A percentile compares a stretch with the other conserved stretches of the same genome.
Evolutionary conservation across 2,797 vertebrate genomes (phyloP).

Genomic region (Danio albolineatus): DNA sequence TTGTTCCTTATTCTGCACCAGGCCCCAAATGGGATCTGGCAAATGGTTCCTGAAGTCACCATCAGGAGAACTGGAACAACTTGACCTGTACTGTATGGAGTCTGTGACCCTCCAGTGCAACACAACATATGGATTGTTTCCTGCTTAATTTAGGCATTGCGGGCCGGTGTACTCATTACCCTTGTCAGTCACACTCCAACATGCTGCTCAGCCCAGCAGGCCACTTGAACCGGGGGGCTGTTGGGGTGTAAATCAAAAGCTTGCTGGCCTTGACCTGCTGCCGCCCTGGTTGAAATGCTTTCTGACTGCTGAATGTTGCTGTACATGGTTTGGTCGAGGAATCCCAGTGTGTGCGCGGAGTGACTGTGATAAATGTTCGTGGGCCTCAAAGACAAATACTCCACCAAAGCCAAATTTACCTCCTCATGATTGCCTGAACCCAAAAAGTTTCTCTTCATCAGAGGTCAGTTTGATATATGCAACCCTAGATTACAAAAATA

Average conservation of each 20-base stretch:
- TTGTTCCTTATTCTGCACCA: conserved; percentile 67
- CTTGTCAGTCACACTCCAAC: conserved; percentile 46
- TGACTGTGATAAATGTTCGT: conserved; percentile 37
- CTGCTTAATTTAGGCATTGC: conserved; percentile 48
- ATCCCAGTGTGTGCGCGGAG: conserved; percentile 2
- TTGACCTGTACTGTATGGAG: conserved; percentile 40
- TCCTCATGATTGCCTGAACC: conserved; percentile 28
- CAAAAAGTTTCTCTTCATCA: conserved; percentile 30
- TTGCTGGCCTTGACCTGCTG: conserved; percentile 70
- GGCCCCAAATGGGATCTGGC: conserved; percentile 47
- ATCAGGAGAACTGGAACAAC: conserved; percentile 31
- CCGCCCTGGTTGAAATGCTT: conserved; percentile 34
- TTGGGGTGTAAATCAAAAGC: conserved; percentile 69
- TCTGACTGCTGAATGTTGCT: conserved; percentile 24
- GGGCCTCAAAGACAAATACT: conserved; percentile 36
- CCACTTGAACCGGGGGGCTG: conserved; percentile 70
- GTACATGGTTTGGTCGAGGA: conserved; percentile 21
- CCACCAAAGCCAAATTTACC: background rate
- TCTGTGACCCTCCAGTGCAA: conserved; percentile 40
- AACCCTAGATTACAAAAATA: conserved; percentile 3
- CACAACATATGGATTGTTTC: conserved; percentile 43
- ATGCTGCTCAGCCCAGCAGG: conserved; percentile 15
- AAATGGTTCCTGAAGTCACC: conserved; percentile 39
- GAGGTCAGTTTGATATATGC: conserved; percentile 62
- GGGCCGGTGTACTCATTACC: conserved; percentile 39